A percentile compares a stretch with the other conserved stretches of the same genome.
Evolutionary conservation across 2,113 vertebrate species (phyloP).

Genomic region (Lophius piscatorius): DNA sequence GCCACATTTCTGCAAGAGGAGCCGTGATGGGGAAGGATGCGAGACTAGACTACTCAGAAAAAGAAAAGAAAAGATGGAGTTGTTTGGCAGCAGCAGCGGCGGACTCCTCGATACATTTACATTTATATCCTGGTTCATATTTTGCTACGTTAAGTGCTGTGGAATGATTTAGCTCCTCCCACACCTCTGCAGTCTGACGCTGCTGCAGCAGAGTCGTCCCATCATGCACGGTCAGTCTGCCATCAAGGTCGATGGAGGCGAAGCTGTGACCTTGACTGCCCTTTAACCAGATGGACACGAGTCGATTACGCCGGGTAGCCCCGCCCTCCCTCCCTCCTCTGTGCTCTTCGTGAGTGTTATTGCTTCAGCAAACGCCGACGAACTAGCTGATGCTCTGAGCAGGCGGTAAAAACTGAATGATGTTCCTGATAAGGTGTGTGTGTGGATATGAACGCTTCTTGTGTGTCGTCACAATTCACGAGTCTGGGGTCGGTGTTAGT

Average conservation of each 20-base stretch:
- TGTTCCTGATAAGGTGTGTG: slow-evolving; percentile 18
- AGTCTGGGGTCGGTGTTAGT: slow-evolving; percentile 79
- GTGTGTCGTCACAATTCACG: slow-evolving; percentile 76
- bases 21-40: too few species aligned
- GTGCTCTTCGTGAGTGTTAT: slow-evolving; percentile 66
- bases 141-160: slow-evolving; percentile 71
- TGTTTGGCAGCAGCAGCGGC: slow-evolving; percentile 33
- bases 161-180: slow-evolving; percentile 37
- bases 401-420: slow-evolving; percentile 19
- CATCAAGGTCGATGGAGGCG: slow-evolving; percentile 20
- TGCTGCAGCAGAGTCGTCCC: slow-evolving; percentile 39
- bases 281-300: too few species aligned
- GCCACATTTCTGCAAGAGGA: slow-evolving; percentile 34
- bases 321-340: neutral
- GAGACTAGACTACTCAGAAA: slow-evolving; percentile 5
- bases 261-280: too few species aligned
- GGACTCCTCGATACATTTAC: slow-evolving; percentile 30
- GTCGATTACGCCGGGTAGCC: too few species aligned
- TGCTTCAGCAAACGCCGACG: slow-evolving; percentile 71
- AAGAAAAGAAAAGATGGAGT: slow-evolving; percentile 5
- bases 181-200: too few species aligned
- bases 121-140: slow-evolving; percentile 51
- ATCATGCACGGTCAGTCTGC: slow-evolving; percentile 11
- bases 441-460: slow-evolving; percentile 27
- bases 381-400: slow-evolving; percentile 16